Base-by-base conservation (phyloP, 1,140 invertebrate genomes). In the Bradysia coprophila region DNA sequence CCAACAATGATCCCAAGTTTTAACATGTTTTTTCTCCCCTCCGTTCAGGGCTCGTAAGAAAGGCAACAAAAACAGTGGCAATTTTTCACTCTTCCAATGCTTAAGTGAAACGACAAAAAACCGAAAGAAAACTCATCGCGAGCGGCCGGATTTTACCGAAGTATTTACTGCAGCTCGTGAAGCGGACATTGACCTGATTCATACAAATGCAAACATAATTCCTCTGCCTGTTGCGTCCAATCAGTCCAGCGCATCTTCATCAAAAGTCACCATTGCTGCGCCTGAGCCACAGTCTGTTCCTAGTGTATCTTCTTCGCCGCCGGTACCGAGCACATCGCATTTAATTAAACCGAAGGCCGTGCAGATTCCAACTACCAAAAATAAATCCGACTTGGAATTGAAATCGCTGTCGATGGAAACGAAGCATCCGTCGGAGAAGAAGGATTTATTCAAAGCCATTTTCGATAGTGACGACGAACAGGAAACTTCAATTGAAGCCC, bases 401-500 rank as follows among this genome's bases (percentile, higher is more conserved):
- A 50, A 51, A 31, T 52, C 59, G 1, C 48, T 62, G 2, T 57
- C 63, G 20, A 58, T 54, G 2, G 54, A 63, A 4, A 50, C 59
- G 10, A 51, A 57, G 20, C 52, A 54, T n/a, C 50, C 65, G 19
- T 61, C 63, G 3, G 65, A 72, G 23, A 75, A 69, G 45, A 65
- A 58, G 24, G 71, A 73, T 55, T 50, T 75, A 2, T 75, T 68
- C 44, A 73, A 72, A 45, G 64, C 68, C 2, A 75, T 75, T 50
- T 75, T 75, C 42, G 53, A 71, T 3, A 72, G 68, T 42, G 70
- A 72, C 9, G 50, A 52, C 1, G 65, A 67, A n/a, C n/a, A n/a
- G n/a, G n/a, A n/a, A n/a, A n/a, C n/a, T n/a, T n/a, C n/a, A n/a
- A n/a, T n/a, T n/a, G n/a, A n/a, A n/a, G n/a, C n/a, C n/a, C n/a